Base-by-base conservation (phyloP, 2,797 vertebrate species). In the Propithecus deckenii region DNA sequence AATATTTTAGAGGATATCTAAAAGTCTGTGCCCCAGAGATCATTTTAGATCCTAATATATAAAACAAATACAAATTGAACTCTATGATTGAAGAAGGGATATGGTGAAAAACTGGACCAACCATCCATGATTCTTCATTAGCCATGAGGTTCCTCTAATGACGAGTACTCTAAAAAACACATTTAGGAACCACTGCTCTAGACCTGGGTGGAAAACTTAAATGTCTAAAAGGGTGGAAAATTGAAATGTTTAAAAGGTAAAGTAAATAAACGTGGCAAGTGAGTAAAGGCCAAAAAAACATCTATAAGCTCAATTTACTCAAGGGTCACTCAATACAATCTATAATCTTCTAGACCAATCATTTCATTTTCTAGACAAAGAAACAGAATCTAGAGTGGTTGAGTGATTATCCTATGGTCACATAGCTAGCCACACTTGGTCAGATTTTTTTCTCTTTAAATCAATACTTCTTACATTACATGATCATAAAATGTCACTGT, bases 401-500 rank as follows among this genome's bases (percentile, higher is more conserved):
- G 18, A 92, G 7, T 85, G 25, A 90, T 32, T 30, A 75, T n/a
- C 25, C 12, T 30, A 20, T 3, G 22, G 43, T 71, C 63, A 71
- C 32, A 30, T 10, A 71, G 22, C 41, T 76, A 43, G 7, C n/a
- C 38, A 74, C n/a, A 79, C 17, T 65, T 63, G 15, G 32, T 91
- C 75, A 75, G 20, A 35, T 28, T 20, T 5, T 89, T 88, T 75
- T 9, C 9, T 67, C 57, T 79, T 89, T 85, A 18, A 43, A 8
- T 63, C 75, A 74, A 71, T 61, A 57, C n/a, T 92, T n/a, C 18
- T 61, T 78, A 65, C 0, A 50, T 20, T 18, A 25, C 4, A 71
- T 0, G 59, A 87, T 46, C 13, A 5, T 95, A 95, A 97, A 98
- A 97, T 86, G 76, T 89, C 86, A 50, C 25, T 89, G 48, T 97